Base-by-base conservation (phyloP, 64 coral and sea anemone species). In the Pachyseris speciosa region DNA sequence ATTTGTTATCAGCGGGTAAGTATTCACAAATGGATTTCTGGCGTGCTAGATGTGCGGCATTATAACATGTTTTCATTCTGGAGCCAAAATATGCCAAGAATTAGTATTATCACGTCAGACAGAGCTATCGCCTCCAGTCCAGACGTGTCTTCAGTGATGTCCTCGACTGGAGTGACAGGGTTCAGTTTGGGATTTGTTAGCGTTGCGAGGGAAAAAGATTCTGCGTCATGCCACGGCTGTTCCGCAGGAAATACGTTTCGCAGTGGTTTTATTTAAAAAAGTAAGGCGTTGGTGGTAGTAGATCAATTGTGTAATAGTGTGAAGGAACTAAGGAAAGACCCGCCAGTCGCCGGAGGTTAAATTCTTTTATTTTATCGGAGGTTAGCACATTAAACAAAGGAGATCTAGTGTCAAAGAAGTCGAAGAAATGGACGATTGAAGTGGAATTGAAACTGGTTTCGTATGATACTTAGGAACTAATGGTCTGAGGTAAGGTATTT, bases 161-260 rank as follows among this genome's bases (percentile, higher is more conserved):
- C 61, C 42, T 60, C 17, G 20, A 61, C 20, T 60, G 10, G 5
- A n/a, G n/a, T n/a, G n/a, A 39, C 15, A 37, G 40, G 38, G 42
- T 74, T 10, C 19, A 10, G 29, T 60, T 60, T 34, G 51, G 10
- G 24, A 37, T 41, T 80, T 36, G 20, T 63, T 25, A 60, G 30
- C 45, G 30, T 55, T 55, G 49, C 75, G 52, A 39, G 26, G 77
- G 77, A 61, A 61, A 58, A 22, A 31, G 8, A 9, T 41, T 81
- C 63, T 41, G 31, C 77, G 53, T 81, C 55, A 60, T 40, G 29
- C 20, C 34, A n/a, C 15, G 9, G 32, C 34, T 22, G 9, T 39
- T 81, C 53, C 52, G 31, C 77, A 81, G 77, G 77, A 81, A 81
- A 81, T 81, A 26, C 77, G 77, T 61, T 61, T 81, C 32, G 51